These are phyloP conservation scores for Zoanthus sansibaricus DNA, from an alignment of 92 coral and sea anemone species.

Conservation along the genomic window DNA sequence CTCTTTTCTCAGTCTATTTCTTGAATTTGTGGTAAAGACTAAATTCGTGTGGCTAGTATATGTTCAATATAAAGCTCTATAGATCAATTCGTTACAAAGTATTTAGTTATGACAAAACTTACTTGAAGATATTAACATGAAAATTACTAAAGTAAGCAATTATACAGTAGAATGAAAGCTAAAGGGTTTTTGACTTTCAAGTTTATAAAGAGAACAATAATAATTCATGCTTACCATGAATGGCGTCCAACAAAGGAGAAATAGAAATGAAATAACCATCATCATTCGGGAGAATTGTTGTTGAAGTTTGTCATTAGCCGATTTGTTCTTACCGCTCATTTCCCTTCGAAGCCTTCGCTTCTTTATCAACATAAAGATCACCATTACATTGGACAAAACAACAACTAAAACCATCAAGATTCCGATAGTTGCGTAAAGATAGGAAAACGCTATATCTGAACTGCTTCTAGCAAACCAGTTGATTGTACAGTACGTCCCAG, in stretches of 20 bases:
- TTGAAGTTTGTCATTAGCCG: slow-evolving; percentile 27
- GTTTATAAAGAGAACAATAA: neutral
- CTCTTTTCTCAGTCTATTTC: too few species aligned
- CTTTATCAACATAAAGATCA: slow-evolving; percentile 44
- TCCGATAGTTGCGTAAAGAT: slow-evolving; percentile 74
- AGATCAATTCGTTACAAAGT: too few species aligned
- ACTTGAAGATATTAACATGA: too few species aligned
- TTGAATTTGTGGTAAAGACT: too few species aligned
- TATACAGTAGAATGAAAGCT: too few species aligned
- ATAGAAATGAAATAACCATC: slow-evolving; percentile 19
- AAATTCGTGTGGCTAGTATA: too few species aligned
- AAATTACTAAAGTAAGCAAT: too few species aligned
- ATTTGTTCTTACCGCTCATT: neutral
- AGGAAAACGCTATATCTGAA: slow-evolving; percentile 66
- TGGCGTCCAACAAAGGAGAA: slow-evolving; percentile 42
- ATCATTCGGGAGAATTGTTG: slow-evolving; percentile 44
- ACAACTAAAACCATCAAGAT: slow-evolving; percentile 65
- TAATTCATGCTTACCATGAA: slow-evolving; percentile 26
- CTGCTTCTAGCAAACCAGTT: slow-evolving; percentile 71
- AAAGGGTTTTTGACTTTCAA: too few species aligned
- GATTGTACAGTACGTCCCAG: slow-evolving; percentile 80
- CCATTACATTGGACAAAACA: slow-evolving; percentile 66
- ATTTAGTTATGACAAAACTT: too few species aligned
- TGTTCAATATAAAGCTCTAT: too few species aligned
- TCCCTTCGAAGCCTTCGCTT: slow-evolving; percentile 23